Percentiles rank a stretch among this genome's conserved stretches.
These are phyloP conservation scores for Oceanites oceanicus DNA, from an alignment of 2,113 vertebrate species.

Conservation along the genomic window DNA sequence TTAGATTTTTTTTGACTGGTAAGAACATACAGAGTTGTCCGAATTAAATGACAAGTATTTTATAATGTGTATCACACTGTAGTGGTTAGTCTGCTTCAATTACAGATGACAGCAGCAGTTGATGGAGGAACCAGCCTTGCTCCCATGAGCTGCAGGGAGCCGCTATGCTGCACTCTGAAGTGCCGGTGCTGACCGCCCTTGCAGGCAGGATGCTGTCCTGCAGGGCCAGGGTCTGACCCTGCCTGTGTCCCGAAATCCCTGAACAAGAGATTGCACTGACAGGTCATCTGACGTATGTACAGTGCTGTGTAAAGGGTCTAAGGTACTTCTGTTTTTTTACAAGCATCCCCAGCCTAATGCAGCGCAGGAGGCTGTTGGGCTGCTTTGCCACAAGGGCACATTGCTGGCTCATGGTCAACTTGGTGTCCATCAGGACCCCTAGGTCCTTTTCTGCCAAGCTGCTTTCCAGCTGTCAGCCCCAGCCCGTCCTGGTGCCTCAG, in stretches of 20 bases:
- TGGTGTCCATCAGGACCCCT: neutral
- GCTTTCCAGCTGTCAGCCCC: neutral
- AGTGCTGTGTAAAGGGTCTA: neutral
- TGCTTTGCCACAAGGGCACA: neutral
- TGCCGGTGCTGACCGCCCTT: fast-evolving
- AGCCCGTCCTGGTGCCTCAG: neutral
- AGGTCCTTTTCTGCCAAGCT: neutral
- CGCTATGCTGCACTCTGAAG: fast-evolving
- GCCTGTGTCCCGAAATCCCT: neutral
- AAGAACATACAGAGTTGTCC: neutral
- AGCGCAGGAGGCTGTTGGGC: neutral
- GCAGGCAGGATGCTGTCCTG: neutral
- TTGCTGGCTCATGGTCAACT: neutral
- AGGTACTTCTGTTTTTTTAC: neutral
- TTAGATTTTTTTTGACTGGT: neutral
- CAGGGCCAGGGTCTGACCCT: neutral
- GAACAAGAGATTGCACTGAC: neutral
- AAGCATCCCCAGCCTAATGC: neutral
- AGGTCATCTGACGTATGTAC: neutral
- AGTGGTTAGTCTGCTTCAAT: neutral
- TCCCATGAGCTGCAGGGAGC: neutral
- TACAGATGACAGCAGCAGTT: neutral
- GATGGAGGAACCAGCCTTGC: neutral
- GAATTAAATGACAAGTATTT: neutral
- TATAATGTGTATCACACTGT: neutral